phyloP scores from a whole-genome alignment of 2,888 invertebrate species.

The Cordilura impudica region DNA sequence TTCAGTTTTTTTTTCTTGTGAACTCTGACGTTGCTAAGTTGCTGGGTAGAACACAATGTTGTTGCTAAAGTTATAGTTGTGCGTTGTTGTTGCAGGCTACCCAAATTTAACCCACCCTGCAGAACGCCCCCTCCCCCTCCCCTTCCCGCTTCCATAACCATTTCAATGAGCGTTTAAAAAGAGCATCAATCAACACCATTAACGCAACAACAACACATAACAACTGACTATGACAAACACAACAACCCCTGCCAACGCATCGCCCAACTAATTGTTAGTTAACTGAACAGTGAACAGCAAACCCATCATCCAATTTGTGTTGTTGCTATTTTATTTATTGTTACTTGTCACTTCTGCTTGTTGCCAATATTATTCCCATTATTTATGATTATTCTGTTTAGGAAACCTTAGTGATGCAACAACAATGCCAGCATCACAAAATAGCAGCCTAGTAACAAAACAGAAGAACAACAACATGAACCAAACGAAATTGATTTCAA shows the following conservation, averaged over 20 bases:
- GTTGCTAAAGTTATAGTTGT: constrained; percentile 7
- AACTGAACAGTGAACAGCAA: no score
- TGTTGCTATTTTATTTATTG: background rate
- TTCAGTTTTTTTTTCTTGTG: background rate
- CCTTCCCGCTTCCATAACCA: no score
- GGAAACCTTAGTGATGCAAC: background rate
- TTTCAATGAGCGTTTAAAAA: background rate
- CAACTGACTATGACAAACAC: background rate
- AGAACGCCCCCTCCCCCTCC: no score
- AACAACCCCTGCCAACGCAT: no score
- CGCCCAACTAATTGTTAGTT: no score
- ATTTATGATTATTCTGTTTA: background rate
- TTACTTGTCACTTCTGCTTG: background rate
- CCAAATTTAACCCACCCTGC: background rate
- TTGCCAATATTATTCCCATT: background rate
- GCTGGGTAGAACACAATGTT: background rate
- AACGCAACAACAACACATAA: background rate
- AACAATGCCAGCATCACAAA: background rate
- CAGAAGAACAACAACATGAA: background rate
- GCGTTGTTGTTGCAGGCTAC: background rate
- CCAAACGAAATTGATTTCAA: background rate
- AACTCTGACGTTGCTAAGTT: background rate
- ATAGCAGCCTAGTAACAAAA: background rate
- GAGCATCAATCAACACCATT: background rate
- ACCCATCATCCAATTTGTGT: background rate